Evolutionary conservation across 2,797 vertebrate species (phyloP).

Genomic region (Sphaeramia orbicularis): DNA sequence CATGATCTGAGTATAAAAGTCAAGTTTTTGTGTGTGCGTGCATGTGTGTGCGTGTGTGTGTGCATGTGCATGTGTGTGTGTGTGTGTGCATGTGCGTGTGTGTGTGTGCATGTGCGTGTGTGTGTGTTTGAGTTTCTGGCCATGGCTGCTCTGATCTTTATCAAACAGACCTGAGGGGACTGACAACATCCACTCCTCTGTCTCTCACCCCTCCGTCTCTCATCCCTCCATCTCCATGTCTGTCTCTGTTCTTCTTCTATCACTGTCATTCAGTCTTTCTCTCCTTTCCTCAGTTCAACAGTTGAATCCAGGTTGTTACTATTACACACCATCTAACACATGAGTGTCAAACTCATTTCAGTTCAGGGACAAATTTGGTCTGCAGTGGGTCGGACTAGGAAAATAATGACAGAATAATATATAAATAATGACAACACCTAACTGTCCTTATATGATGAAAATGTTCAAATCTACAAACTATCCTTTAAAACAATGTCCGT

Average conservation of each 20-base stretch:
- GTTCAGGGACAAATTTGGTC: too few species aligned
- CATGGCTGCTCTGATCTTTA: slow-evolving; percentile 69
- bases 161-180: slow-evolving; percentile 72
- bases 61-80: too few species aligned
- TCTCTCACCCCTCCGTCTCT: slow-evolving; percentile 49
- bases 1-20: slow-evolving; percentile 71
- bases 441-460: too few species aligned
- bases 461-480: too few species aligned
- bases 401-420: too few species aligned
- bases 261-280: slow-evolving; percentile 28
- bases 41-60: background rate
- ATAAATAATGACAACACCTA: too few species aligned
- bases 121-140: slow-evolving; percentile 57
- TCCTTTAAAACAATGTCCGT: too few species aligned
- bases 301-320: slow-evolving; percentile 31
- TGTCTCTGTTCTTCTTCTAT: slow-evolving; percentile 38
- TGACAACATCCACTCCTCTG: slow-evolving; percentile 64
- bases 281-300: slow-evolving; percentile 22
- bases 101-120: slow-evolving; percentile 1
- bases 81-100: too few species aligned
- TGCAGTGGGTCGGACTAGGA: too few species aligned
- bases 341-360: too few species aligned
- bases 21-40: slow-evolving; percentile 26
- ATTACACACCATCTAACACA: too few species aligned
- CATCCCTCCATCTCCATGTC: too few species aligned